These are phyloP conservation scores for Micronycteris hirsuta DNA, from an alignment of 2,113 vertebrate genomes.

Conservation along the genomic window DNA sequence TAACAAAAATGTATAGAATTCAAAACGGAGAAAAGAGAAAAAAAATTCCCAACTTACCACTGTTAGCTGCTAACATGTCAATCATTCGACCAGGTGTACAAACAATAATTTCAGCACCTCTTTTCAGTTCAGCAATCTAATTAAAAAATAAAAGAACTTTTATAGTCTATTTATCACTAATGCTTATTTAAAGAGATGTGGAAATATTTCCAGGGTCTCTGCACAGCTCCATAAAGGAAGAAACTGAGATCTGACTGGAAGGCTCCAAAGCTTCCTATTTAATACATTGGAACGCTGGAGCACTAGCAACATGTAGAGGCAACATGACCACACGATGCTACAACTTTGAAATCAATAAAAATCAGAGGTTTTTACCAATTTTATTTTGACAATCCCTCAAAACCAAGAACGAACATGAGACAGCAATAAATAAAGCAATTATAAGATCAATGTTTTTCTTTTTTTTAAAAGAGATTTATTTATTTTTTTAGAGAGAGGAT, in stretches of 20 bases:
- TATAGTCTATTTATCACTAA: neutral
- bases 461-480: no score
- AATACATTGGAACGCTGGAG: neutral
- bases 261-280: neutral
- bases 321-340: neutral
- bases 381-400: constrained; percentile 11
- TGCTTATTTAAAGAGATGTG: neutral
- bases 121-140: constrained; percentile 98
- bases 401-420: neutral
- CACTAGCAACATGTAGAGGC: neutral
- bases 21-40: constrained; percentile 45
- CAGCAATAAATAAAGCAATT: neutral
- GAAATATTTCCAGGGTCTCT: neutral
- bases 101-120: constrained; percentile 99
- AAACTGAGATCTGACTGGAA: neutral
- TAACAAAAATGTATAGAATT: constrained; percentile 70
- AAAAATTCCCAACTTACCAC: constrained; percentile 88
- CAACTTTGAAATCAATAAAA: constrained; percentile 1
- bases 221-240: neutral
- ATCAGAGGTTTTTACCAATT: neutral
- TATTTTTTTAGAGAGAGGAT: no score
- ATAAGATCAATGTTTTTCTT: neutral
- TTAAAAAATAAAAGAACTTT: constrained; percentile 11
- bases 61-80: constrained; percentile 99
- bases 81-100: constrained; percentile 99